Evolutionary conservation across 1,140 invertebrate species (phyloP).

Genomic region (Zaprionus lachaisei): DNA sequence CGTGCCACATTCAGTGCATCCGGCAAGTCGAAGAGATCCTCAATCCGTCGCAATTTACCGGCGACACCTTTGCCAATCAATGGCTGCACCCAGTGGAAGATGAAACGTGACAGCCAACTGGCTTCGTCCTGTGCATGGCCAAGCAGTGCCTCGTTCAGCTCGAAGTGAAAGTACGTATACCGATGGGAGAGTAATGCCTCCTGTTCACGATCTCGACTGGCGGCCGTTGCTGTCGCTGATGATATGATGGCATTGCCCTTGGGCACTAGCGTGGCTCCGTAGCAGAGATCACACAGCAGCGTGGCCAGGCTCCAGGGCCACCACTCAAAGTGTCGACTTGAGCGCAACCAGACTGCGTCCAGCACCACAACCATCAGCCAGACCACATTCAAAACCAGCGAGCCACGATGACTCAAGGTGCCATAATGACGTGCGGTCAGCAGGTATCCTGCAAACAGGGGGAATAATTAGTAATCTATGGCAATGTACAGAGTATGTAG

Average conservation of each 20-base stretch:
- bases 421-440: slow-evolving; percentile 88
- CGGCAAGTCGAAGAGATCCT: slow-evolving; percentile 95
- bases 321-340: slow-evolving; percentile 83
- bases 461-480: not conserved
- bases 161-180: slow-evolving; percentile 82
- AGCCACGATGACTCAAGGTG: slow-evolving; percentile 89
- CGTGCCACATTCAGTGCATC: slow-evolving; percentile 70
- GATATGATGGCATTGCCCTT: slow-evolving; percentile 70
- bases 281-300: slow-evolving; percentile 86
- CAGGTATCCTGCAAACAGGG: slow-evolving; percentile 87
- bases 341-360: slow-evolving; percentile 86
- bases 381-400: slow-evolving; percentile 87
- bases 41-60: slow-evolving; percentile 89
- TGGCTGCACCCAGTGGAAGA: slow-evolving; percentile 95
- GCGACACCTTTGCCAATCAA: slow-evolving; percentile 93
- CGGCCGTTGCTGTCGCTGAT: not conserved
- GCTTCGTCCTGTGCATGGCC: slow-evolving; percentile 92
- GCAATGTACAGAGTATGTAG: too few relatives aligned
- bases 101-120: slow-evolving; percentile 89
- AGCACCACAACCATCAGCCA: slow-evolving; percentile 88
- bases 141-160: slow-evolving; percentile 87
- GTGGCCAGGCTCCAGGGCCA: slow-evolving; percentile 85
- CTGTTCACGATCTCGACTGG: slow-evolving; percentile 85
- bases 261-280: slow-evolving; percentile 88
- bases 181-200: slow-evolving; percentile 86